Evolutionary conservation across 2,888 invertebrate genomes (phyloP).

Genomic region (Noctua janthe): DNA sequence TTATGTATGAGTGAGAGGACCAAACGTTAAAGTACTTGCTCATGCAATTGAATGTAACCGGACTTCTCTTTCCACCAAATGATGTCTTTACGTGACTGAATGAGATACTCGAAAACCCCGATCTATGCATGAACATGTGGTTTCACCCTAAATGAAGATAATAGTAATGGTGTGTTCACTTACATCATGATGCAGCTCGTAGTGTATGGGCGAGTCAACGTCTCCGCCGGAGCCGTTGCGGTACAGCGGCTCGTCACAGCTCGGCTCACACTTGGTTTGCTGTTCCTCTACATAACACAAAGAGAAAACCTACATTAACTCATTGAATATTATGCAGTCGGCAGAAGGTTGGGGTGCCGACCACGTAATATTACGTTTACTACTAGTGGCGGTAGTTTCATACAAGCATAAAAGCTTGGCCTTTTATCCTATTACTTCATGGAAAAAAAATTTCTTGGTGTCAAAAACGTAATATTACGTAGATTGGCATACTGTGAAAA

Average conservation of each 20-base stretch:
- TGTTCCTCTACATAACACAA: constrained; percentile 78
- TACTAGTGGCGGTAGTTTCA: too few species aligned
- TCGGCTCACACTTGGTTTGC: constrained; percentile 82
- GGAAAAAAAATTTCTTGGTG: too few species aligned
- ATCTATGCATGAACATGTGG: background rate
- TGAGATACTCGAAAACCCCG: background rate
- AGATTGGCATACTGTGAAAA: too few species aligned
- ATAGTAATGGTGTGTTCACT: constrained; percentile 43
- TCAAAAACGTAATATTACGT: too few species aligned
- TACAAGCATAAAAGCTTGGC: too few species aligned
- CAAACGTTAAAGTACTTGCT: too few species aligned
- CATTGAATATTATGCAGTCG: background rate
- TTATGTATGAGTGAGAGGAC: too few species aligned
- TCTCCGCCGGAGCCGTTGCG: constrained; percentile 81
- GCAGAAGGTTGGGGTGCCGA: background rate
- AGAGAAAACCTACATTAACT: background rate
- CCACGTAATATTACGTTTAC: background rate
- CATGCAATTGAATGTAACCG: too few species aligned
- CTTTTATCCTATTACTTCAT: too few species aligned
- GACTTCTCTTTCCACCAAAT: too few species aligned
- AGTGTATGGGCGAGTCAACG: constrained; percentile 80
- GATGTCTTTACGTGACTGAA: too few species aligned
- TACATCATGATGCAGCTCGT: constrained; percentile 79
- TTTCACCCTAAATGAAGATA: background rate
- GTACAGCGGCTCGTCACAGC: constrained; percentile 85